These are phyloP conservation scores for Allacma fusca DNA, from an alignment of 2,888 invertebrate species.

Conservation along the genomic window DNA sequence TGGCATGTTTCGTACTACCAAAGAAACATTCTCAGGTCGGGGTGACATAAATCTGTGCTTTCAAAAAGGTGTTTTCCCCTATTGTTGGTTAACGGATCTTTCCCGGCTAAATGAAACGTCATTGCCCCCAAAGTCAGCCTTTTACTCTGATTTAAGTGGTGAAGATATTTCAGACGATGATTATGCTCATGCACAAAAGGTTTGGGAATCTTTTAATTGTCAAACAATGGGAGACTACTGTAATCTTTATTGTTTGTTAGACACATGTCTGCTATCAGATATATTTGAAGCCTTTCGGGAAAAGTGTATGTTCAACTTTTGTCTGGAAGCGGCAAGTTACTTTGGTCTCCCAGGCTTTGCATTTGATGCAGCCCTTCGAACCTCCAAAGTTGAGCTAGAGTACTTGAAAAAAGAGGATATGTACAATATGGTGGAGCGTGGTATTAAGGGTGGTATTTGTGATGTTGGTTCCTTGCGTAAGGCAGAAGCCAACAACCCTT, in stretches of 20 bases:
- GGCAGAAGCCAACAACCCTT: constrained; percentile 62
- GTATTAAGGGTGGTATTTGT: constrained; percentile 60
- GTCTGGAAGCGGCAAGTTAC: neutral
- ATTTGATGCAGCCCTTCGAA: neutral
- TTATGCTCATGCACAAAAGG: neutral
- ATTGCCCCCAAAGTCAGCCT: neutral
- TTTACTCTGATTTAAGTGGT: neutral
- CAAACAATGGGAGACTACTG: neutral
- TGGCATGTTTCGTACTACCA: neutral
- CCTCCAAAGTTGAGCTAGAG: neutral
- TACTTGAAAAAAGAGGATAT: neutral
- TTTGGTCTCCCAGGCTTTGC: constrained; percentile 22
- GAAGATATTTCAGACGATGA: neutral
- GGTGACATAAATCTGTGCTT: neutral
- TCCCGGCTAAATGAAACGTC: neutral
- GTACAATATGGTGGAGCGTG: constrained; percentile 52
- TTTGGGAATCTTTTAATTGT: constrained; percentile 7
- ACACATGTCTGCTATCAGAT: constrained; percentile 21
- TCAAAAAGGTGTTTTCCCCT: constrained; percentile 23
- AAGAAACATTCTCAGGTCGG: neutral
- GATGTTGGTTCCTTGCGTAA: constrained; percentile 55
- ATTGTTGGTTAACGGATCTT: neutral
- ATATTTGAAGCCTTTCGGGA: neutral
- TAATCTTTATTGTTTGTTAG: neutral
- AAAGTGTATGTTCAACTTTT: neutral